These are phyloP conservation scores for Apistogramma diplotaenia DNA, from an alignment of 2,113 vertebrate genomes.

Conservation along the genomic window DNA sequence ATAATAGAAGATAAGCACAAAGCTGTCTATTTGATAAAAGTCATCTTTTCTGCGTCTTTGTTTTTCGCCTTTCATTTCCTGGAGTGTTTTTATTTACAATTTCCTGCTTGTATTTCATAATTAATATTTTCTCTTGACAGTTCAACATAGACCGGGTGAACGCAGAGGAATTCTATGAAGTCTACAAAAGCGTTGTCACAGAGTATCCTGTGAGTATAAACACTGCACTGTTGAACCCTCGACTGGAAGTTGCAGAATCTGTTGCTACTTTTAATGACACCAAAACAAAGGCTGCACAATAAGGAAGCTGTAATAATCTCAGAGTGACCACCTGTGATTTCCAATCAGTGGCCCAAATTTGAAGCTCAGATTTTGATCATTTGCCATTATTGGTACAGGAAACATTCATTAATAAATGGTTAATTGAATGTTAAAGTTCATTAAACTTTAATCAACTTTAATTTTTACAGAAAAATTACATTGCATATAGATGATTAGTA, in stretches of 20 bases:
- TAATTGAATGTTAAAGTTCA: neutral
- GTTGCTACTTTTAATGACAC: conserved; percentile 1
- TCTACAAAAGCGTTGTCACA: conserved; percentile 89
- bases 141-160: conserved; percentile 89
- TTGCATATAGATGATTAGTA: neutral
- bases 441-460: neutral
- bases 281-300: neutral
- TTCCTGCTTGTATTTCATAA: neutral
- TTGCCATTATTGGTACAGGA: neutral
- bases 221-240: neutral
- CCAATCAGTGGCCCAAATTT: neutral
- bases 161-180: conserved; percentile 92
- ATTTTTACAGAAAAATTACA: neutral
- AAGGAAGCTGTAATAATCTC: neutral
- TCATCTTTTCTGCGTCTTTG: neutral
- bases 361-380: neutral
- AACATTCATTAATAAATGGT: neutral
- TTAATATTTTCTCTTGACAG: conserved; percentile 62
- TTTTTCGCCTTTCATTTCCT: neutral
- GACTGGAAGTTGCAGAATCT: neutral
- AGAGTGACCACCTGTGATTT: neutral
- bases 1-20: neutral
- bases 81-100: neutral
- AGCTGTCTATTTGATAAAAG: neutral
- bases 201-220: conserved; percentile 88